Evolutionary conservation across 2,888 invertebrate genomes (phyloP).

Genomic region (Conchocele bisecta): DNA sequence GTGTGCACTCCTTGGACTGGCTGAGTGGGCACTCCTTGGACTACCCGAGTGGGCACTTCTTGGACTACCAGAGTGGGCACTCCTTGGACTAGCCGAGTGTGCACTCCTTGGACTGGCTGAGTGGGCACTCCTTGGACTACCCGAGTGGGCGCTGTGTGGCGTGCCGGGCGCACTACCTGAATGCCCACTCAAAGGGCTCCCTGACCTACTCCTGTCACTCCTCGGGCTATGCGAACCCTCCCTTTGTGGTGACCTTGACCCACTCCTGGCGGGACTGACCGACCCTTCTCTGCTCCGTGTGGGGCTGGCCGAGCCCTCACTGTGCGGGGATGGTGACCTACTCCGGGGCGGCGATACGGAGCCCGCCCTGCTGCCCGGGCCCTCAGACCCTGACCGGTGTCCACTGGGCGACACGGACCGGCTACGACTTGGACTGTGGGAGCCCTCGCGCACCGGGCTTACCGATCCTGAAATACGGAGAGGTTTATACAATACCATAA

Average conservation of each 20-base stretch:
- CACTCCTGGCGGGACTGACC: constrained; percentile 36
- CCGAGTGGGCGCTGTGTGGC: no score
- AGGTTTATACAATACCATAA: no score
- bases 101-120: constrained; percentile 32
- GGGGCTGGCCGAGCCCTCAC: constrained; percentile 23
- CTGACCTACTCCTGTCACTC: constrained; percentile 47
- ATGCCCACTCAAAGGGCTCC: constrained; percentile 41
- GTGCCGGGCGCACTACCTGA: constrained; percentile 33
- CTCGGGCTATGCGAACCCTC: constrained; percentile 55
- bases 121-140: constrained; percentile 39
- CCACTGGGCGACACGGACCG: no score
- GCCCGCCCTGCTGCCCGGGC: constrained; percentile 19
- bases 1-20: constrained; percentile 42
- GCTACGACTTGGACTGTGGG: no score
- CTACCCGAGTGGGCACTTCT: no score
- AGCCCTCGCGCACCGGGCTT: no score
- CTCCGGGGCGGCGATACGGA: constrained; percentile 38
- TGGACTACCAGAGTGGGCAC: constrained; percentile 44
- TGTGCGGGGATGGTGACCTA: constrained; percentile 5
- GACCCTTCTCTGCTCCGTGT: constrained; percentile 30
- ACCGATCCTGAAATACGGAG: no score
- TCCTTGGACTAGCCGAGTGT: constrained; percentile 42
- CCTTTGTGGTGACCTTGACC: constrained; percentile 30
- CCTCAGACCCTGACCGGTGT: constrained; percentile 6
- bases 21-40: constrained; percentile 45